Conservation (phyloP, 2,113 vertebrate species). For the Scopus umbretta region DNA sequence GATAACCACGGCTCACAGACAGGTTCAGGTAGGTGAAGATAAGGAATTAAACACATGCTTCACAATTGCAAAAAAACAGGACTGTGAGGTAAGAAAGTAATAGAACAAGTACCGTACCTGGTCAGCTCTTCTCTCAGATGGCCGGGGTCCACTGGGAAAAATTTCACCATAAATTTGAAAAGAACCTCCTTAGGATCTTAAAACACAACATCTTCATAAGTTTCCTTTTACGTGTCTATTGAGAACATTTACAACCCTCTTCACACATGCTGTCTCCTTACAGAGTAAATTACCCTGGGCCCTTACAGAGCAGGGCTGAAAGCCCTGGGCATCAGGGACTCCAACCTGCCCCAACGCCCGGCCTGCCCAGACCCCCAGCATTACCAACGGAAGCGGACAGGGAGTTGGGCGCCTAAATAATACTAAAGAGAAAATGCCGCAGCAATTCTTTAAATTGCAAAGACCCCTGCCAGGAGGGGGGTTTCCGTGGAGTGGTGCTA, state of each 20-base stretch:
- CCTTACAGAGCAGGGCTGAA: not conserved
- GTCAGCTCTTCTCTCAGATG: constrained; percentile 91
- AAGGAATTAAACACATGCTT: not conserved
- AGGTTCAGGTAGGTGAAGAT: not conserved
- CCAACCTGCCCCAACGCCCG: not conserved
- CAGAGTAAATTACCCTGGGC: not conserved
- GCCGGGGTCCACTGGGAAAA: constrained; percentile 95
- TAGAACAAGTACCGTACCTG: constrained; percentile 76
- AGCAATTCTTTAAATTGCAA: not conserved
- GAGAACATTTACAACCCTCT: constrained; percentile 61
- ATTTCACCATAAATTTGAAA: constrained; percentile 98
- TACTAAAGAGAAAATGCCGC: not conserved
- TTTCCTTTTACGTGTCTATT: constrained; percentile 61
- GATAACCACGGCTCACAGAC: not conserved
- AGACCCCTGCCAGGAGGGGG: not conserved
- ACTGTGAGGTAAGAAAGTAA: not conserved
- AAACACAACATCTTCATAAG: constrained; percentile 79
- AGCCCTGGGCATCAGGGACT: not conserved
- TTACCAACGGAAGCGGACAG: accelerated
- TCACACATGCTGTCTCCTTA: not conserved
- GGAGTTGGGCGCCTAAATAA: not conserved
- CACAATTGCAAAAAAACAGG: not conserved
- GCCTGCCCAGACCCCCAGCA: not conserved
- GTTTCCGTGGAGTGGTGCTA: not conserved
- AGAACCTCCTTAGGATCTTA: constrained; percentile 87